A percentile compares a stretch with the other conserved stretches of the same genome.
These are phyloP conservation scores for Liasis olivaceus DNA, from an alignment of 2,797 vertebrate genomes.

Conservation along the genomic window DNA sequence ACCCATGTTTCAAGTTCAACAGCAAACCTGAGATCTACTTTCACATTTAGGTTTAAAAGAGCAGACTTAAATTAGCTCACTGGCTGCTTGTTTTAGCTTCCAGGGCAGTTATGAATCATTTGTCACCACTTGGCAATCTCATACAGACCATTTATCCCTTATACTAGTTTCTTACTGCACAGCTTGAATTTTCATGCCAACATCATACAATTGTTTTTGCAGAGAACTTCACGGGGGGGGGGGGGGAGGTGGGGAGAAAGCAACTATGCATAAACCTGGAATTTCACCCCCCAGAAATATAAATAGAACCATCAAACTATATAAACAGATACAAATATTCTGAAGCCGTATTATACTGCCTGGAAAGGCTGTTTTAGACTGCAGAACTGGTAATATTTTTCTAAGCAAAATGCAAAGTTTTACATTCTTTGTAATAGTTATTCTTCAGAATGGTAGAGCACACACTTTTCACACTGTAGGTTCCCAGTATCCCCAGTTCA, in stretches of 20 bases:
- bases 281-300: not conserved
- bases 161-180: not conserved
- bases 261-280: not conserved
- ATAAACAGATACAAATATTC: not conserved
- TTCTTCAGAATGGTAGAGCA: not conserved
- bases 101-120: not conserved
- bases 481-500: not conserved
- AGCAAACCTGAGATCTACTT: constrained; percentile 13
- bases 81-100: not conserved
- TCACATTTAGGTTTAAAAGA: constrained; percentile 12
- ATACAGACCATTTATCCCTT: not conserved
- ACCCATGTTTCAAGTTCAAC: constrained; percentile 9
- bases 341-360: not conserved
- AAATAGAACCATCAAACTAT: not conserved
- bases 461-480: not conserved
- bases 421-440: not conserved
- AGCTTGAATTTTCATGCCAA: not conserved
- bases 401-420: not conserved
- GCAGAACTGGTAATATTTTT: not conserved
- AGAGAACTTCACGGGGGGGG: not conserved
- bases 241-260: not conserved
- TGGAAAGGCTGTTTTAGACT: not conserved
- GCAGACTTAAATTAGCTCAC: constrained; percentile 34
- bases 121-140: not conserved
- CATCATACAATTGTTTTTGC: not conserved